phyloP scores from a whole-genome alignment of 2,888 invertebrate genomes.

The Bellardia pandia region DNA sequence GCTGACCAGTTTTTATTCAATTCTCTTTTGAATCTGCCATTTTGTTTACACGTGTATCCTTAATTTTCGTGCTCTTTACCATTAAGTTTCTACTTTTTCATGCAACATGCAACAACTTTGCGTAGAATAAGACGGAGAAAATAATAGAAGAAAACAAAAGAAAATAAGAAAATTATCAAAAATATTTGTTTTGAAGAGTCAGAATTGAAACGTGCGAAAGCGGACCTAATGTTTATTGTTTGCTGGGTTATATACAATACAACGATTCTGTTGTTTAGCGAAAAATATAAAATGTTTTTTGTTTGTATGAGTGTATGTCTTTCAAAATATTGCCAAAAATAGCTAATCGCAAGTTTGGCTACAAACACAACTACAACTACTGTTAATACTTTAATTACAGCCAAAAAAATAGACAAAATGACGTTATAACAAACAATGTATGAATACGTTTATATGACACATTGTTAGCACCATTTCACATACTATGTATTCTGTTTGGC shows the following conservation, averaged over 20 bases:
- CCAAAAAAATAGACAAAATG: slow-evolving; percentile 20
- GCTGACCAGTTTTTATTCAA: too few species aligned
- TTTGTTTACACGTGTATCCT: too few species aligned
- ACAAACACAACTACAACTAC: not conserved
- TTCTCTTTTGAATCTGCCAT: too few species aligned
- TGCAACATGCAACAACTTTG: too few species aligned
- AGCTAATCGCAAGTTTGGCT: slow-evolving; percentile 14
- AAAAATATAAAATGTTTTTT: slow-evolving; percentile 2
- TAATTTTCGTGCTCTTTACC: too few species aligned
- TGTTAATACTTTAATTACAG: not conserved
- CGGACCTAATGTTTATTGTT: not conserved
- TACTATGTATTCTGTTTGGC: not conserved
- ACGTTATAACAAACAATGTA: not conserved
- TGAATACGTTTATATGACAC: slow-evolving; percentile 19
- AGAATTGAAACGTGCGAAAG: too few species aligned
- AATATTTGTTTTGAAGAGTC: too few species aligned
- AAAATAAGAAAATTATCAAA: too few species aligned
- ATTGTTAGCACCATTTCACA: slow-evolving; percentile 20
- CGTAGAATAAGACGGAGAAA: too few species aligned
- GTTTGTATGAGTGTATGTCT: not conserved
- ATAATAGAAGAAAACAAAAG: too few species aligned
- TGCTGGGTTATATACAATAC: not conserved
- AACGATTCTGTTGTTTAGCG: not conserved
- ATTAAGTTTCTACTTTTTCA: too few species aligned
- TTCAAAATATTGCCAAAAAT: slow-evolving; percentile 25